Percentiles rank a stretch among this genome's conserved stretches.
Conservation (phyloP, 1,140 invertebrate genomes). For the Drosophila teissieri region DNA sequence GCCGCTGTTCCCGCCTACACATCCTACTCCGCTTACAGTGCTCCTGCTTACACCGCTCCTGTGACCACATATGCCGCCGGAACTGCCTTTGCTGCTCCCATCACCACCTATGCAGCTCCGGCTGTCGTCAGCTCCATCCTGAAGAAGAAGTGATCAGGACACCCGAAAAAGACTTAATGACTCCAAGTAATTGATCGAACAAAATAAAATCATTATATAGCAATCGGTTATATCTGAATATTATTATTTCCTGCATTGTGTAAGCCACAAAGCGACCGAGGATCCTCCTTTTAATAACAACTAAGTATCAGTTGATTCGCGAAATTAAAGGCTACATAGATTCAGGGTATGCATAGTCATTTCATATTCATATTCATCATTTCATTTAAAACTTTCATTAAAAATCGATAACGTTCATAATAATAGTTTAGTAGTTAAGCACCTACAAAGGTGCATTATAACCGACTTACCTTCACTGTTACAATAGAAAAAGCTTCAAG, state of each 20-base stretch:
- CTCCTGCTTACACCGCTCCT: conserved; percentile 3
- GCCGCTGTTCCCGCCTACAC: background rate
- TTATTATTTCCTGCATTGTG: too few species aligned
- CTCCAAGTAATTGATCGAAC: background rate
- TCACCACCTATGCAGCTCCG: conserved; percentile 3
- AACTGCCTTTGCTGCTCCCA: background rate
- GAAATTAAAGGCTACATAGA: too few species aligned
- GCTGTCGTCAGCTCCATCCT: conserved; percentile 6
- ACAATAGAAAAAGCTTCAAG: background rate
- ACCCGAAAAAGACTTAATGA: background rate
- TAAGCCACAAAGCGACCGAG: too few species aligned
- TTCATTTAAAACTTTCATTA: too few species aligned
- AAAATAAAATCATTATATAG: background rate
- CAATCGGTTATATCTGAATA: too few species aligned
- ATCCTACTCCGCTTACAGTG: background rate
- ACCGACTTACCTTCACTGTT: background rate
- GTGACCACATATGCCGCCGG: conserved; percentile 1
- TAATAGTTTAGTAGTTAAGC: background rate
- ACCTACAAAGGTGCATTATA: background rate
- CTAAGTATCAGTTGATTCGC: too few species aligned
- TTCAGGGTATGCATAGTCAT: too few species aligned
- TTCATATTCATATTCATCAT: too few species aligned
- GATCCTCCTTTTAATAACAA: too few species aligned
- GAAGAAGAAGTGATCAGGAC: background rate
- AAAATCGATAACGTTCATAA: too few species aligned